Base-by-base conservation (phyloP, 1,140 invertebrate genomes). In the Capitella teleta region DNA sequence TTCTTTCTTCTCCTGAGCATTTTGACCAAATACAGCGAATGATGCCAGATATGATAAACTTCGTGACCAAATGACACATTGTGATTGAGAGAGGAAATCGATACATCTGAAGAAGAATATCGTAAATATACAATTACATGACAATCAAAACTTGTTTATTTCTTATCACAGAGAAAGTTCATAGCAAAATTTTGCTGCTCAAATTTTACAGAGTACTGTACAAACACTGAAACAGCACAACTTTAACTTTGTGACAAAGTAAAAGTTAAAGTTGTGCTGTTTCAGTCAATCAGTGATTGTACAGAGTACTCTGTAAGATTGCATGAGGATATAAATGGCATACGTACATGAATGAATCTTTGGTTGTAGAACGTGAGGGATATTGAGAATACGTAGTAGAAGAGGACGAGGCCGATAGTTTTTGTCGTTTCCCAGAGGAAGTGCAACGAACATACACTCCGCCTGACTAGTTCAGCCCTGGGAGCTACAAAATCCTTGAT, bases 281-380 rank as follows among this genome's bases (percentile, higher is more conserved):
- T n/a, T n/a, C n/a, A n/a, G n/a, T n/a, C n/a, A n/a, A n/a, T n/a
- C n/a, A n/a, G n/a, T n/a, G n/a, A n/a, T 6, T 10, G 30, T 46
- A 46, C 10, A 28, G 19, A 28, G 44, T 34, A 28, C 21, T 12
- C 12, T 26, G 10, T 34, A 28, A 46, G 18, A 46, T 46, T 10
- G 30, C 18, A 46, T 12, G 25, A 26, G 30, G 46, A n/a, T 48
- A 50, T 3, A 53, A 21, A 38, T 47, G 28, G 10, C 37, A 38
- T 50, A 67, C 74, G 76, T 73, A 90, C 87, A 74, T 83, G 82
- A 54, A 89, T 79, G 52, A 94, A 80, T 80, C 85, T 86, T 79
- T 89, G 81, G 67, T 95, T 89, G 67, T 93, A 96, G 74, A 95
- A 95, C 14, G 89, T 95, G n/a, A 96, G 77, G 44, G 86, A 81